phyloP scores from a whole-genome alignment of 2,888 invertebrate species.

The Oeneis ivallda region DNA sequence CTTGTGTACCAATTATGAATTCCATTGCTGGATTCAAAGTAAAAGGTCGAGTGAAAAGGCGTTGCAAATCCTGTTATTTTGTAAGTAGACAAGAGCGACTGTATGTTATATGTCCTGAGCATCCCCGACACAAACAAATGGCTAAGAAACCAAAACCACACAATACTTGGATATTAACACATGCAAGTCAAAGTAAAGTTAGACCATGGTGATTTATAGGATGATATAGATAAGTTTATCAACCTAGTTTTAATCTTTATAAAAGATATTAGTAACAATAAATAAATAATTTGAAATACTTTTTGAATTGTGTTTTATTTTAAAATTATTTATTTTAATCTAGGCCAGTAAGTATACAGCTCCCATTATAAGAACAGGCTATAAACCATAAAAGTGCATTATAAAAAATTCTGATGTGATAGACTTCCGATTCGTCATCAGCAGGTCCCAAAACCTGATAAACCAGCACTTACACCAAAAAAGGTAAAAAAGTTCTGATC shows the following conservation, averaged over 20 bases:
- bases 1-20: constrained; percentile 54
- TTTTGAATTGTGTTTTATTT: no score
- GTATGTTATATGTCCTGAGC: constrained; percentile 88
- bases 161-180: constrained; percentile 88
- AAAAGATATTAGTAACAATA: constrained; percentile 4
- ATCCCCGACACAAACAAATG: constrained; percentile 92
- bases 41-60: constrained; percentile 83
- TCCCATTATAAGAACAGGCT: no score
- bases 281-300: constrained; percentile 1
- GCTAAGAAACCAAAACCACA: constrained; percentile 84
- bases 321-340: no score
- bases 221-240: neutral
- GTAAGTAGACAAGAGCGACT: constrained; percentile 85
- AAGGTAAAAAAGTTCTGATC: no score
- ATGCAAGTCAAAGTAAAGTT: constrained; percentile 84
- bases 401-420: no score
- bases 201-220: constrained; percentile 64
- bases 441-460: no score
- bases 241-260: neutral
- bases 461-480: no score
- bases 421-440: no score
- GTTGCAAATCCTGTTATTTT: constrained; percentile 91
- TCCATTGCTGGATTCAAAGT: constrained; percentile 83
- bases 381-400: no score
- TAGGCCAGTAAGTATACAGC: no score